phyloP scores from a whole-genome alignment of 2,113 vertebrate species.

The Rallus limicola region DNA sequence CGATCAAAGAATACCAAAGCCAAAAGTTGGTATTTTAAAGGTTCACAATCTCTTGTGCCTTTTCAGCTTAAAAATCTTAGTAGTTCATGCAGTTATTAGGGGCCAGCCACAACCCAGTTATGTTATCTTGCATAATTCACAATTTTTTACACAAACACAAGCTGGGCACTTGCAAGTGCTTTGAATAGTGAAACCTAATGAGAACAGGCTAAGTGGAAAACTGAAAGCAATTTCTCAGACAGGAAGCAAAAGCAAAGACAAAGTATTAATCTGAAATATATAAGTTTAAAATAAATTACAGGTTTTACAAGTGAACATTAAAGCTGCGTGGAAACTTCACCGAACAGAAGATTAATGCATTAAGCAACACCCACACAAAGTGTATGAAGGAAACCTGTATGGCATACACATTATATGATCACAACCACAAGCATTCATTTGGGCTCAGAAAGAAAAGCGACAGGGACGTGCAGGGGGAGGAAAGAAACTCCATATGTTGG shows the following conservation, averaged over 20 bases:
- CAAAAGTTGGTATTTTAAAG: not conserved
- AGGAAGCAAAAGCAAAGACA: not conserved
- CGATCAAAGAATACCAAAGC: not conserved
- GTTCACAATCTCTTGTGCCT: not conserved
- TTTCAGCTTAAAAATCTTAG: not conserved
- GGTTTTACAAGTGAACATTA: constrained; percentile 24
- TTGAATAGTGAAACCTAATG: not conserved
- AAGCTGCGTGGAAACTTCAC: not conserved
- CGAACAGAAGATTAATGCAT: constrained; percentile 22
- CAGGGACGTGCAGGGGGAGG: not conserved
- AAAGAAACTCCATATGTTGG: not conserved
- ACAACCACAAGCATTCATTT: not conserved
- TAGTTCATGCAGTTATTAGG: not conserved
- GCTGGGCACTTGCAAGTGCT: not conserved
- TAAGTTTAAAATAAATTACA: constrained; percentile 22
- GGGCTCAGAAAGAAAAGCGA: not conserved
- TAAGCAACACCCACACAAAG: constrained; percentile 39
- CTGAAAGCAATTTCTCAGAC: not conserved
- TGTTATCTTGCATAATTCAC: not conserved
- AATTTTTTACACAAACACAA: not conserved
- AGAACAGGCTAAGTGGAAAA: not conserved
- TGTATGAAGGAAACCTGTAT: not conserved
- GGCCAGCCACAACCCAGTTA: not conserved
- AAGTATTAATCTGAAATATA: not conserved
- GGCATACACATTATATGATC: not conserved